Evolutionary conservation across 2,888 invertebrate genomes (phyloP).

Genomic region (Lacanobia oleracea): DNA sequence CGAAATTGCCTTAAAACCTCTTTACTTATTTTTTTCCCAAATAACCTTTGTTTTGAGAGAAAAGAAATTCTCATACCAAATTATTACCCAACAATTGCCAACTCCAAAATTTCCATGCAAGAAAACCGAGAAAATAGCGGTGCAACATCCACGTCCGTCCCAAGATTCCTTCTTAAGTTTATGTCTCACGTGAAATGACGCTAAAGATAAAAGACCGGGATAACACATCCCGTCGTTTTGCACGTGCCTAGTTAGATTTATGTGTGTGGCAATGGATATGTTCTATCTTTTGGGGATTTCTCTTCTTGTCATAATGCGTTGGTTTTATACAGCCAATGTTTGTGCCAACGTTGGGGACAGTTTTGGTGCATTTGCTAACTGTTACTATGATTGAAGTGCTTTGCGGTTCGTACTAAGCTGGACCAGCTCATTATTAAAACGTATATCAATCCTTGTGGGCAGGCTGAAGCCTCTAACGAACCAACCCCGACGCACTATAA

Average conservation of each 20-base stretch:
- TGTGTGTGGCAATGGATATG: constrained; percentile 59
- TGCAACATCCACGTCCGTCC: constrained; percentile 46
- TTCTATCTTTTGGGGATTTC: constrained; percentile 51
- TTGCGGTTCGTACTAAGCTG: background rate
- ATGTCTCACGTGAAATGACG: constrained; percentile 67
- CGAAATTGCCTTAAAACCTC: no score
- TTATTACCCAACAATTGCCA: constrained; percentile 17
- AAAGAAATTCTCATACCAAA: background rate
- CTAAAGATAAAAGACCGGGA: constrained; percentile 69
- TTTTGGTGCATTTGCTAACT: constrained; percentile 14
- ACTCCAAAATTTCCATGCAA: constrained; percentile 12
- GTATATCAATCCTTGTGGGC: background rate
- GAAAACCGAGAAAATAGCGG: constrained; percentile 25
- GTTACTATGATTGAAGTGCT: constrained; percentile 12
- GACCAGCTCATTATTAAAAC: background rate
- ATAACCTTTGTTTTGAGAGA: no score
- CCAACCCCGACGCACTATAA: background rate
- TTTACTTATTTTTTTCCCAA: no score
- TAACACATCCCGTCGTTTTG: constrained; percentile 65
- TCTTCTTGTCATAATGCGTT: constrained; percentile 33
- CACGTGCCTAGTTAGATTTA: constrained; percentile 64
- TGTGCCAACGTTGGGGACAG: background rate
- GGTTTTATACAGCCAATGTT: constrained; percentile 18
- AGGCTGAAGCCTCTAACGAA: background rate
- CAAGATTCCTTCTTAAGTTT: constrained; percentile 68